phyloP scores from a whole-genome alignment of 2,888 invertebrate species.

The Drosophila aldrichi region DNA sequence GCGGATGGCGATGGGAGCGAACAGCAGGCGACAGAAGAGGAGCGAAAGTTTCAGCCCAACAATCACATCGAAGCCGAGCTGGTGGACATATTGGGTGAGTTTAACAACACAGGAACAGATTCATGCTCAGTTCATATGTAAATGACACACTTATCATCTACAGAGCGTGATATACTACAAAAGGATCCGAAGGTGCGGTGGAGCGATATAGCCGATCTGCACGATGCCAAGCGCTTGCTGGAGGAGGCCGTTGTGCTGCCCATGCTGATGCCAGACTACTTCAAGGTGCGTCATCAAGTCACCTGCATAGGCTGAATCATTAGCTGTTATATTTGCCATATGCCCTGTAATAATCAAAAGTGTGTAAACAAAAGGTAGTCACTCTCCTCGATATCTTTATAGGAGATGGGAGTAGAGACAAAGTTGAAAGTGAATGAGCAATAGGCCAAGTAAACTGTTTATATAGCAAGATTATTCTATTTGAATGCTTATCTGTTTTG shows the following conservation, averaged over 20 bases:
- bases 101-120: background rate
- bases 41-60: slow-evolving; percentile 93
- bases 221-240: slow-evolving; percentile 94
- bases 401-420: background rate
- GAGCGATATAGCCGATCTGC: slow-evolving; percentile 96
- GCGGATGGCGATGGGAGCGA: slow-evolving; percentile 86
- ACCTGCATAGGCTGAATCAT: slow-evolving; percentile 32
- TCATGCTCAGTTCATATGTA: background rate
- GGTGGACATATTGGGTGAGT: slow-evolving; percentile 93
- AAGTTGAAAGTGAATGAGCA: background rate
- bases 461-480: background rate
- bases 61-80: slow-evolving; percentile 94
- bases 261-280: slow-evolving; percentile 99
- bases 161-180: slow-evolving; percentile 97
- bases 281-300: slow-evolving; percentile 89
- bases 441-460: background rate
- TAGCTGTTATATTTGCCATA: slow-evolving; percentile 1
- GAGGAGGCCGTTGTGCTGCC: slow-evolving; percentile 99
- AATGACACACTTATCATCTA: background rate
- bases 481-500: background rate
- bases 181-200: slow-evolving; percentile 98
- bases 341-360: background rate
- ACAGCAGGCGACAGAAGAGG: slow-evolving; percentile 89
- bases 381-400: background rate
- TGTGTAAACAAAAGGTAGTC: slow-evolving; percentile 2